Base-by-base conservation (phyloP, 2,888 invertebrate species). In the Spodoptera littoralis region DNA sequence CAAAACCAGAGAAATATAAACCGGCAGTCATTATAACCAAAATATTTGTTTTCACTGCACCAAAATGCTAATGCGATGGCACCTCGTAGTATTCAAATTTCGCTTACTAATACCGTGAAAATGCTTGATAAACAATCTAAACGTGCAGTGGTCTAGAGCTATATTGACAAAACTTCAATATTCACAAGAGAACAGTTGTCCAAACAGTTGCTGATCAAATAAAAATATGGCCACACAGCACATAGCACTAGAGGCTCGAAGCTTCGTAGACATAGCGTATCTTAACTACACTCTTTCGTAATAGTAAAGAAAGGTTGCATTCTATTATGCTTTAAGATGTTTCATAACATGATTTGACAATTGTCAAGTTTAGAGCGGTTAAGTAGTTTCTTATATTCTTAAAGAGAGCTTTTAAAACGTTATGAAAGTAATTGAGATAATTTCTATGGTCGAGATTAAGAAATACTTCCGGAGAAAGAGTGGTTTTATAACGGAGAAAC, bases 181-280 rank as follows among this genome's bases (percentile, higher is more conserved):
- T 80, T 70, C 74, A 78, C 71, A 64, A 70, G 70, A 76, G 74
- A 71, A 79, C 81, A 84, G 77, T 84, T 83, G 77, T 70, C 47
- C 59, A 79, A 82, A 76, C 68, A 80, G 50, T 62, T 54, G 63
- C 60, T 65, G 56, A 62, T 70, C 65, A 81, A 80, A 81, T 65
- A 79, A 64, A 70, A 70, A 72, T 52, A 61, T 42, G 61, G 61
- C 77, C 73, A 68, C 81, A 70, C 76, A 75, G 46, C 76, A 18
- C 18, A 18, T 2, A 18, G 18, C 18, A 75, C 44, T 45, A 46
- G 27, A 12, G 8, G 24, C 11, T 49, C 55, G 70, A 54, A 46
- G 58, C 50, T 72, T 52, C 73, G 73, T 67, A 70, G 47, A 49
- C 64, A 70, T 36, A 70, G 55, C 76, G 42, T 56, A 71, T 47